Evolutionary conservation across 2,888 invertebrate species (phyloP), one percentile per base, ranked within the genome.

Genomic region (Drosophila kokeensis): DNA sequence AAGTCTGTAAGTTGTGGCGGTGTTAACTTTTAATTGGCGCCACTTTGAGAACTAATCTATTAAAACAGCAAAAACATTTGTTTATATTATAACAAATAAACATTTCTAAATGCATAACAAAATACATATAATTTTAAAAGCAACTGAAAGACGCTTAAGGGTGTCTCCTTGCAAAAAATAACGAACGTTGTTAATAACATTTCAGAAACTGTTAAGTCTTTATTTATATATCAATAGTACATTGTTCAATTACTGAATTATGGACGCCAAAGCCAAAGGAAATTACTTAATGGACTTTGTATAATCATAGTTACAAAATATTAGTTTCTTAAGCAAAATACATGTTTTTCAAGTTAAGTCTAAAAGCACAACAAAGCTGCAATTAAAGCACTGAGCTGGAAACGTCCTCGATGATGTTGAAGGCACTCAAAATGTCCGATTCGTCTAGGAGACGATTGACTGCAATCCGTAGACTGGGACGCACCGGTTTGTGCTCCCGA

Each of bases 391-490:
- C 78, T 73, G 92, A 84, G 61, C 89, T 91, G 15, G 93, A 90
- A 62, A 94, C 93, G 64, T 89, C 89, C 74, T 94, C 93, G 40
- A 95, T 90, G 15, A 92, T 91, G 6, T 91, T 83, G 40, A 93
- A 89, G 1, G 93, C 93, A 55, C 89, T 90, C 34, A 92, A 68
- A n/a, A 97, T 95, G 76, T 96, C 96, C 0, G 94, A 93, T 63
- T 95, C 93, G 1, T 94, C 94, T n/a, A 97, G 91, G 59, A 95
- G 94, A 42, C 94, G 94, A 87, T 95, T 97, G 1, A 96, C 94
- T 0, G 96, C 95, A 48, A 98, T 91, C 54, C 97, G 94, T 53
- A 98, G 95, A 71, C 96, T 96, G 1, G 97, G 96, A 74, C 95
- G 94, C 0, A 96, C 96, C 36, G 95, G 94, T 53, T 94, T 93